phyloP scores from a whole-genome alignment of 2,113 vertebrate species.

The Spheniscus mendiculus region DNA sequence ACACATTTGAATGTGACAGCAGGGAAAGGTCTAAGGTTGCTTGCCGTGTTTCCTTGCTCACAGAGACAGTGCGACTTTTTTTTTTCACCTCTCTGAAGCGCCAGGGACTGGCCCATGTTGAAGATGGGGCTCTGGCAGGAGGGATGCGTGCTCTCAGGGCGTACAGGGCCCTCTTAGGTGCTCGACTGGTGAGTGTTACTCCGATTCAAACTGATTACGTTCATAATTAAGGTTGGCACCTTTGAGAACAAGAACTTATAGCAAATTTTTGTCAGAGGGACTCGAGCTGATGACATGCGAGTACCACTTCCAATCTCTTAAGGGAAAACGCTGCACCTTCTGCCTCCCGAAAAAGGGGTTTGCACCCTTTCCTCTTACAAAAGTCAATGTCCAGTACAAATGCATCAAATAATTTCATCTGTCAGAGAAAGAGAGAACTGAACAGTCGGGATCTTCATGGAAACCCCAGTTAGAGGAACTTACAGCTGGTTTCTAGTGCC shows the following conservation, averaged over 20 bases:
- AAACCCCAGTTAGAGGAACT: neutral
- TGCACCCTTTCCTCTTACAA: neutral
- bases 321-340: neutral
- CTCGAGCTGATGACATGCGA: neutral
- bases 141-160: neutral
- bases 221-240: neutral
- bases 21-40: neutral
- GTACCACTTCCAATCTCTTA: neutral
- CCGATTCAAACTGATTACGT: accelerated
- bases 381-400: neutral
- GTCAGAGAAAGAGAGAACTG: neutral
- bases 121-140: neutral
- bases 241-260: neutral
- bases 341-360: neutral
- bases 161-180: neutral
- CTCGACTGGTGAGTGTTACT: accelerated
- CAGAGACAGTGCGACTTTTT: neutral
- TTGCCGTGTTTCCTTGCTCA: neutral
- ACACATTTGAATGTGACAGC: neutral
- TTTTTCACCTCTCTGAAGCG: neutral
- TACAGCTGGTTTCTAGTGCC: neutral
- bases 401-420: neutral
- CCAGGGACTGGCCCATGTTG: neutral
- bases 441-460: accelerated
- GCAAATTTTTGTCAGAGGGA: neutral